Evolutionary conservation across 2,797 vertebrate genomes (phyloP).

Genomic region (Dicrostonyx torquatus): DNA sequence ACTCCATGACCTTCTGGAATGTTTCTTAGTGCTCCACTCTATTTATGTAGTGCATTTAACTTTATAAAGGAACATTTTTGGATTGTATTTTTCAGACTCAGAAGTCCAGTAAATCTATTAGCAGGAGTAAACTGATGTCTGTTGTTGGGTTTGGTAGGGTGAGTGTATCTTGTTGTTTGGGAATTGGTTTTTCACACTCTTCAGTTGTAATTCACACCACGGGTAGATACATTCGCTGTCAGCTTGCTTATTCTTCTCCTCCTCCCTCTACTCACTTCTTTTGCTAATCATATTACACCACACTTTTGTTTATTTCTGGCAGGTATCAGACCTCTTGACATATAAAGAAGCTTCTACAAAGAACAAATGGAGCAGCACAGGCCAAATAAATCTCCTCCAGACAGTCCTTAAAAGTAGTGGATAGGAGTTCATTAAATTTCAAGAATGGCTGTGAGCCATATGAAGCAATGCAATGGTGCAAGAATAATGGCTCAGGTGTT

Average conservation of each 20-base stretch:
- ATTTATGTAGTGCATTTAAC: background rate
- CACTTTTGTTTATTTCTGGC: background rate
- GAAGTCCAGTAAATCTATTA: background rate
- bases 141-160: background rate
- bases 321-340: background rate
- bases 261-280: background rate
- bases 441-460: background rate
- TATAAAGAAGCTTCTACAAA: background rate
- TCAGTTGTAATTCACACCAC: background rate
- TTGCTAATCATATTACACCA: background rate
- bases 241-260: rapidly evolving
- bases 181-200: background rate
- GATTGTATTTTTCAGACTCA: background rate
- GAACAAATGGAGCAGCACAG: background rate
- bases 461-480: background rate
- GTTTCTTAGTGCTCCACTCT: background rate
- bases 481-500: background rate
- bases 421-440: background rate
- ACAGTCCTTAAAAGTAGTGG: background rate
- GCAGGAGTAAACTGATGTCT: background rate
- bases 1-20: background rate
- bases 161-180: background rate
- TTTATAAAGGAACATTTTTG: background rate
- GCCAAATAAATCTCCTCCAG: background rate
- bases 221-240: background rate